These are phyloP conservation scores for Folsomia candida DNA, from an alignment of 2,888 invertebrate genomes.

Conservation along the genomic window DNA sequence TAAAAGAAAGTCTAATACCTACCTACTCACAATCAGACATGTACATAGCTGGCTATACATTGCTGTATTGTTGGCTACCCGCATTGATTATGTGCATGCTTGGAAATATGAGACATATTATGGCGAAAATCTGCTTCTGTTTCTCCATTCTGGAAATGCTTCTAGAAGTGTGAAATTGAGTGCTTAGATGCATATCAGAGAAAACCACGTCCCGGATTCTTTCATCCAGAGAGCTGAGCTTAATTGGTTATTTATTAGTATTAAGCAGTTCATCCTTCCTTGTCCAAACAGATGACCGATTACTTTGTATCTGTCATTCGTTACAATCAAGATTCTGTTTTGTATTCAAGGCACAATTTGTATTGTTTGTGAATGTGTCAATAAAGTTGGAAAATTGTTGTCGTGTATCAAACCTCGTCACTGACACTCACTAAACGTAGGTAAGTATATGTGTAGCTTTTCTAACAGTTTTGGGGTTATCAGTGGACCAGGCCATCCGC, in stretches of 20 bases:
- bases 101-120: no score
- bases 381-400: background rate
- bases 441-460: no score
- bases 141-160: no score
- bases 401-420: background rate
- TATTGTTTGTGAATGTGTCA: background rate
- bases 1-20: no score
- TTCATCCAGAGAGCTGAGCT: no score
- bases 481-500: background rate
- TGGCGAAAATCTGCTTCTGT: no score
- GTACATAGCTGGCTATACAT: no score
- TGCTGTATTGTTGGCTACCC: no score
- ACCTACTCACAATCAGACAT: no score
- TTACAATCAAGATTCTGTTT: background rate
- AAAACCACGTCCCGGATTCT: no score
- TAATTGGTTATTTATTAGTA: slow-evolving; percentile 6
- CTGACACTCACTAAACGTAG: no score
- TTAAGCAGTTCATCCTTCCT: background rate
- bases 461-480: background rate
- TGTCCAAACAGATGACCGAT: slow-evolving; percentile 4
- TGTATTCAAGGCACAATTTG: background rate
- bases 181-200: background rate
- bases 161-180: background rate
- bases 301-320: background rate
- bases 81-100: no score